Base-by-base conservation (phyloP, 2,888 invertebrate species). In the Agrotis puta region DNA sequence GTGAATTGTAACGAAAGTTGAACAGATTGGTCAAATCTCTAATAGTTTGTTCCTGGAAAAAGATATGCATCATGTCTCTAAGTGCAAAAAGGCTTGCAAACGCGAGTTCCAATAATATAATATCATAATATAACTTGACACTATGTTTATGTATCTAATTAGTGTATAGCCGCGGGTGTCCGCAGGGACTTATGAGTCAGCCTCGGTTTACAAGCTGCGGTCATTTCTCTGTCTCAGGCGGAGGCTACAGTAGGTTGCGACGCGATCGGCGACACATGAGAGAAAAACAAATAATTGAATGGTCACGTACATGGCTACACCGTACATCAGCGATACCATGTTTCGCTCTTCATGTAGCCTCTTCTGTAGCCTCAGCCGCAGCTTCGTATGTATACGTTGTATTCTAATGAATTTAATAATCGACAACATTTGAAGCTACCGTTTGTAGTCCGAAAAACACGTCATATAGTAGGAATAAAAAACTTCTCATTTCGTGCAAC, bases 401-500 rank as follows among this genome's bases (percentile, higher is more conserved):
- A 39, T 39, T 9, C 39, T 2, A 39, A 11, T 11, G 39, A 39
- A 2, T 39, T 39, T 39, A 50, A 20, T 7, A 9, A 20, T 24
- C 13, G 16, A 1, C 6, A 14, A 2, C 39, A 39, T 3, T 13
- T 2, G 27, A 4, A 24, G 45, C 7, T 22, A 14, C 16, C 13
- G 27, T 13, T 33, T 14, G 33, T 14, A 4, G 3, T 3, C 18
- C 45, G 16, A 54, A 50, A 58, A 73, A 22, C 33, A 22, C 39
- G 39, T 39, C 39, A 39, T 39, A 39, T 5, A 39, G 11, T 11
- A 39, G 7, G 5, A 33, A n/a, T 56, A 61, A 62, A 47, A 27
- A 70, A 57, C 22, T 45, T 45, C 14, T 50, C 20, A 74, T 75
- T 64, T 43, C 22, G 22, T 24, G 16, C 2, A 70, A 24, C 7